A percentile compares a stretch with the other conserved stretches of the same genome.
Evolutionary conservation across 2,113 vertebrate genomes (phyloP).

Genomic region (Crotalus horridus): DNA sequence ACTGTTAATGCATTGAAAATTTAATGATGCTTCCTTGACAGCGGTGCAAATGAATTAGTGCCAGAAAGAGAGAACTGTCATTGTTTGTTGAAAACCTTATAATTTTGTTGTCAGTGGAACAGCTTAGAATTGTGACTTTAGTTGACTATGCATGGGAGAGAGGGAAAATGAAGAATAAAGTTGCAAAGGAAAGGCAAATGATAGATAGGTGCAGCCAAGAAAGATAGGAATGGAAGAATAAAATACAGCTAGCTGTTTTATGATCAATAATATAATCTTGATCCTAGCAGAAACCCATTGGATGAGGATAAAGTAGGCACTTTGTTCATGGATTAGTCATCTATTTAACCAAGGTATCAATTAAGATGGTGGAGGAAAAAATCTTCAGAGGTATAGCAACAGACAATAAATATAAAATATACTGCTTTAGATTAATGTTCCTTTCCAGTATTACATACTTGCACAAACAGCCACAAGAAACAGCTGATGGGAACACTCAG

Average conservation of each 20-base stretch:
- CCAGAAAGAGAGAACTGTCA: conserved; percentile 55
- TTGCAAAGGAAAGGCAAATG: conserved; percentile 21
- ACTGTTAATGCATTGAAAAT: conserved; percentile 40
- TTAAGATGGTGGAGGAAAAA: background rate
- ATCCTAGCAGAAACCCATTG: background rate
- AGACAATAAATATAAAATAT: background rate
- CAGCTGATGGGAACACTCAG: background rate
- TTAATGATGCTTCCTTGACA: conserved; percentile 45
- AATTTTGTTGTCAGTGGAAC: conserved; percentile 65
- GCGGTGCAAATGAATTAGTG: conserved; percentile 45
- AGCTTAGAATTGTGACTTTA: conserved; percentile 53
- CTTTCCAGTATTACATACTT: background rate
- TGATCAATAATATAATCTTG: conserved; percentile 1
- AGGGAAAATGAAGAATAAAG: conserved; percentile 50
- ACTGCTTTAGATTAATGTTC: background rate
- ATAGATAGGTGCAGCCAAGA: conserved; percentile 40
- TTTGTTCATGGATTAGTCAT: background rate
- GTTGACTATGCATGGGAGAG: conserved; percentile 50
- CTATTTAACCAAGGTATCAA: background rate
- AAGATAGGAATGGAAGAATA: conserved; percentile 45
- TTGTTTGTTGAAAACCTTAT: conserved; percentile 47
- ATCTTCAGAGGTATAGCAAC: background rate
- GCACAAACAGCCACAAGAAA: background rate
- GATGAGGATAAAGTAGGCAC: conserved; percentile 8
- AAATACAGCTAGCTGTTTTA: conserved; percentile 44